A percentile compares a stretch with the other conserved stretches of the same genome.
Evolutionary conservation across 1,140 invertebrate genomes (phyloP).

Genomic region (Calephelis nemesis): DNA sequence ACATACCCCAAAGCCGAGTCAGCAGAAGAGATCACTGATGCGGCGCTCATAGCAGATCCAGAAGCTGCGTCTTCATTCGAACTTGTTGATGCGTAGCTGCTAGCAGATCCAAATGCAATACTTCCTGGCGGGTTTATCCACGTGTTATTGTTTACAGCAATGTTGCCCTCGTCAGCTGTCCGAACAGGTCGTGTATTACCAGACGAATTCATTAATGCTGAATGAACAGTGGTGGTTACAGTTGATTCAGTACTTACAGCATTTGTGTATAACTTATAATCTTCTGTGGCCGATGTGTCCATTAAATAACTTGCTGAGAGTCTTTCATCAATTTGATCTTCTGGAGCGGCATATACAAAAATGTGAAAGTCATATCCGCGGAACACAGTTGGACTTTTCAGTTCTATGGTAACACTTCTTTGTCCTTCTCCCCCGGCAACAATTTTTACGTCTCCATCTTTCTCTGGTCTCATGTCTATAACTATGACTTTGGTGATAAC

Average conservation of each 20-base stretch:
- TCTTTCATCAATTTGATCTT: slow-evolving; percentile 26
- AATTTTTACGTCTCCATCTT: slow-evolving; percentile 59
- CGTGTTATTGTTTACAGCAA: neutral
- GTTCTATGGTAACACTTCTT: slow-evolving; percentile 58
- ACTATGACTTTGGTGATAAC: slow-evolving; percentile 54
- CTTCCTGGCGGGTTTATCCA: neutral
- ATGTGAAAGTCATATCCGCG: slow-evolving; percentile 62
- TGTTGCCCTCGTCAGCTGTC: neutral
- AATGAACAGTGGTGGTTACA: neutral
- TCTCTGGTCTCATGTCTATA: slow-evolving; percentile 54
- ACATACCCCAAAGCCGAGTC: neutral
- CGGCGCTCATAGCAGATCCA: slow-evolving; percentile 1
- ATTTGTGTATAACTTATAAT: neutral
- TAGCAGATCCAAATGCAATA: neutral
- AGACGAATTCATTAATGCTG: neutral
- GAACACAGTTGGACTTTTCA: slow-evolving; percentile 62
- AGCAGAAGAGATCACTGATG: neutral
- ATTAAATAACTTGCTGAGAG: neutral
- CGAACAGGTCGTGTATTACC: neutral
- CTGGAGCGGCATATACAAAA: slow-evolving; percentile 44
- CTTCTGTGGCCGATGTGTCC: neutral
- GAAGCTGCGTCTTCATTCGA: neutral
- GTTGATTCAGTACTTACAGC: neutral
- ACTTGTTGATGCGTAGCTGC: slow-evolving; percentile 4
- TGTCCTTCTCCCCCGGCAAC: slow-evolving; percentile 54